Evolutionary conservation across 2,797 vertebrate genomes (phyloP).

Genomic region (Alcedo atthis): DNA sequence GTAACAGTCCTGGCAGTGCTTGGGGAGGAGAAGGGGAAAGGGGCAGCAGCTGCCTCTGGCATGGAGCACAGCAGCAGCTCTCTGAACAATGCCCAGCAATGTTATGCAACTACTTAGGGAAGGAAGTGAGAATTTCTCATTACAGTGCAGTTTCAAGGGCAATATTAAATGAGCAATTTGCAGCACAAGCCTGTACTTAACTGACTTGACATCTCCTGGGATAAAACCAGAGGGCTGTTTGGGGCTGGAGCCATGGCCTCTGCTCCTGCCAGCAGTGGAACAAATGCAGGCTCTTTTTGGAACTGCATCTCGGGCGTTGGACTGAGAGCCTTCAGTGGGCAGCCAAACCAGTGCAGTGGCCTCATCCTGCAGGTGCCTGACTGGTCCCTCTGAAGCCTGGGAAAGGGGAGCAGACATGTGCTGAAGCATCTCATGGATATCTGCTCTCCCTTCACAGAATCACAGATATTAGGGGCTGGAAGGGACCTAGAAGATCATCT

Average conservation of each 20-base stretch:
- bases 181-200: neutral
- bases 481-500: too few species aligned
- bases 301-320: neutral
- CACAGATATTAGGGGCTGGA: too few species aligned
- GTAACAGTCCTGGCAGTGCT: neutral
- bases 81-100: slow-evolving; percentile 14
- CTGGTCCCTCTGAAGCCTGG: neutral
- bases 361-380: neutral
- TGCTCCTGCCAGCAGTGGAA: neutral
- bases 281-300: neutral
- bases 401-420: neutral
- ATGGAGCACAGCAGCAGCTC: neutral
- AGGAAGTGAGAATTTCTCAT: slow-evolving; percentile 61
- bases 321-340: neutral
- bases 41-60: neutral
- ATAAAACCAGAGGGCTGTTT: neutral
- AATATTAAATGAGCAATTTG: slow-evolving; percentile 25
- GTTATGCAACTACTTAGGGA: slow-evolving; percentile 53
- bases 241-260: neutral
- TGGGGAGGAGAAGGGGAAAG: neutral
- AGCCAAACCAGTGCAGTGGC: neutral
- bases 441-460: too few species aligned
- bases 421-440: neutral
- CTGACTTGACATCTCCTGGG: neutral
- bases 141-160: slow-evolving; percentile 41